Conservation (phyloP, 2,113 vertebrate species). For the Thinocorus orbignyianus region DNA sequence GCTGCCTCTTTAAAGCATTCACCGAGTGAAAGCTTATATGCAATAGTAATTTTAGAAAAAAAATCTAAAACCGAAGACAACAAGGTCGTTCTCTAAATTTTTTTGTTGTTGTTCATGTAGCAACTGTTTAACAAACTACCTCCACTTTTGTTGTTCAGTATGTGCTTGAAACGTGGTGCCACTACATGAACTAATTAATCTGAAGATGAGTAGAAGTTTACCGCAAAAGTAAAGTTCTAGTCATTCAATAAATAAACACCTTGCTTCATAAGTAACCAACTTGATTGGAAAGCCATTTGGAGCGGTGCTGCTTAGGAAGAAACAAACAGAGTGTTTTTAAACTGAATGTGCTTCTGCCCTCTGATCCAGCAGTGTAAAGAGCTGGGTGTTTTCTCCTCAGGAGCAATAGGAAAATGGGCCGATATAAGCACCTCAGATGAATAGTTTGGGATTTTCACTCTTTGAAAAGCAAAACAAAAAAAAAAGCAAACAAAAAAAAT, state of each 20-base stretch:
- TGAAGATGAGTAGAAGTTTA: not conserved
- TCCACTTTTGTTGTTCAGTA: not conserved
- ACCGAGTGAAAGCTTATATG: not conserved
- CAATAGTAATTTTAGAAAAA: not conserved
- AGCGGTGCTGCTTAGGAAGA: not conserved
- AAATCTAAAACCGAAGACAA: not conserved
- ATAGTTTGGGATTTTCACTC: not conserved
- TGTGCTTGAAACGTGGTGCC: not conserved
- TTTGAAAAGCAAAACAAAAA: not conserved
- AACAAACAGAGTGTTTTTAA: not conserved
- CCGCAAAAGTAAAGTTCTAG: not conserved
- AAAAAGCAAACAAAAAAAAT: not conserved
- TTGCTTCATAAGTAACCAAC: not conserved
- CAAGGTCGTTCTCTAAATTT: not conserved
- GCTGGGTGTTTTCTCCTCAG: not conserved
- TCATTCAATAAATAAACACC: not conserved
- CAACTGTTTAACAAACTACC: constrained; percentile 8
- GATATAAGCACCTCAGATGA: not conserved
- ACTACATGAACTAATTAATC: not conserved
- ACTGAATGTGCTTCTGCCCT: not conserved
- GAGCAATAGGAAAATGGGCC: not conserved
- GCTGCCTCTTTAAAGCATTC: not conserved
- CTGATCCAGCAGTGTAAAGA: not conserved
- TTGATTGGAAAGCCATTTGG: not conserved
- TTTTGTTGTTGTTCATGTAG: not conserved